These are phyloP conservation scores for Leptinotarsa tumamoca DNA, from an alignment of 2,888 invertebrate species.

Conservation along the genomic window DNA sequence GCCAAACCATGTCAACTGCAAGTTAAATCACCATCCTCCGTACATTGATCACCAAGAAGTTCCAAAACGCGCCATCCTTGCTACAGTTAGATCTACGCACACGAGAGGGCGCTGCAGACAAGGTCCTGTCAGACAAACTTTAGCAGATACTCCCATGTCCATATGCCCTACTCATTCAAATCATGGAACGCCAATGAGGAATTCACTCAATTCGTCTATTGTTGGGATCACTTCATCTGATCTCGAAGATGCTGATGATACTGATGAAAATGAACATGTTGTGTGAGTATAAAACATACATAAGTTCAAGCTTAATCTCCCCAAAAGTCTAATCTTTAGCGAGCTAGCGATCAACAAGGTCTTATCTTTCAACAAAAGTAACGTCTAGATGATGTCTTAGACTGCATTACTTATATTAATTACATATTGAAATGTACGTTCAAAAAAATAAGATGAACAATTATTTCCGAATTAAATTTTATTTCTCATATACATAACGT, in stretches of 20 bases:
- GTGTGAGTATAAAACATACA: conserved; percentile 52
- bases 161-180: conserved; percentile 59
- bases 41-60: conserved; percentile 58
- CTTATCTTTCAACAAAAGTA: too few relatives aligned
- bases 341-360: too few relatives aligned
- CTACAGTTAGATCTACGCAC: conserved; percentile 63
- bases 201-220: conserved; percentile 64
- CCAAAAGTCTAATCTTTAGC: too few relatives aligned
- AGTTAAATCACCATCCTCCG: conserved; percentile 37
- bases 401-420: too few relatives aligned
- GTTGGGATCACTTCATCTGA: conserved; percentile 65
- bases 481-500: too few relatives aligned
- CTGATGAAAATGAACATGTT: conserved; percentile 70
- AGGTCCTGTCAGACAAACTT: conserved; percentile 60
- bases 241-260: conserved; percentile 72
- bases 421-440: too few relatives aligned
- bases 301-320: too few relatives aligned
- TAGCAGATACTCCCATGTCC: conserved; percentile 69
- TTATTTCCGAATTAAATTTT: too few relatives aligned
- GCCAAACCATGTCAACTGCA: conserved; percentile 58
- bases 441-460: too few relatives aligned
- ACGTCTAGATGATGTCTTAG: too few relatives aligned
- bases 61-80: conserved; percentile 62
- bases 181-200: conserved; percentile 61
- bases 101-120: conserved; percentile 62